Percentiles rank a stretch among this genome's conserved stretches.
Evolutionary conservation across 2,113 vertebrate species (phyloP).

Genomic region (Phycodurus eques): DNA sequence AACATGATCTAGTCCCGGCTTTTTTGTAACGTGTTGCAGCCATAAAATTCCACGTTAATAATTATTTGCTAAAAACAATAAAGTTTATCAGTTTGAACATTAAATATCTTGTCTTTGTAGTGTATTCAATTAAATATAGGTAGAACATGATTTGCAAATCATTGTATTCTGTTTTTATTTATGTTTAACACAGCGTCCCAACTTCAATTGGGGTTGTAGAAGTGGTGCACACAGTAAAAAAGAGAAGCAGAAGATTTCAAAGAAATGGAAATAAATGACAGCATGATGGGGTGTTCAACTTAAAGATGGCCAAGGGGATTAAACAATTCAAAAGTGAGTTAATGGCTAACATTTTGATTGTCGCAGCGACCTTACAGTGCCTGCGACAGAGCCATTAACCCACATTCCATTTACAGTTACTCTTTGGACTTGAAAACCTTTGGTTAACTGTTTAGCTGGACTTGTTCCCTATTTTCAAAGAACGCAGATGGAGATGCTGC

Average conservation of each 20-base stretch:
- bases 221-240: constrained; percentile 20
- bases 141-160: no score
- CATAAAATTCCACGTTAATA: no score
- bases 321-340: constrained; percentile 5
- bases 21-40: no score
- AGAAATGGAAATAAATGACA: constrained; percentile 27
- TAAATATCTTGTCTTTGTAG: no score
- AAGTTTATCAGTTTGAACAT: no score
- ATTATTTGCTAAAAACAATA: no score
- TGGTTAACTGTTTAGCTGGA: not conserved
- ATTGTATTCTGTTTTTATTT: no score
- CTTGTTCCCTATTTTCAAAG: constrained; percentile 25
- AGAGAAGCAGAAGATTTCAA: constrained; percentile 15
- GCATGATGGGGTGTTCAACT: not conserved
- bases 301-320: not conserved
- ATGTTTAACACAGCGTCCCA: no score
- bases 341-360: not conserved
- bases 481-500: constrained; percentile 13
- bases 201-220: constrained; percentile 9
- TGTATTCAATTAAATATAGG: no score
- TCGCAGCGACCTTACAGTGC: not conserved
- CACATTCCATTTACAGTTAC: not conserved
- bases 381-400: not conserved
- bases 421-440: constrained; percentile 1
- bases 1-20: no score